phyloP scores from a whole-genome alignment of 2,888 invertebrate genomes.

The Zeuzera pyrina region DNA sequence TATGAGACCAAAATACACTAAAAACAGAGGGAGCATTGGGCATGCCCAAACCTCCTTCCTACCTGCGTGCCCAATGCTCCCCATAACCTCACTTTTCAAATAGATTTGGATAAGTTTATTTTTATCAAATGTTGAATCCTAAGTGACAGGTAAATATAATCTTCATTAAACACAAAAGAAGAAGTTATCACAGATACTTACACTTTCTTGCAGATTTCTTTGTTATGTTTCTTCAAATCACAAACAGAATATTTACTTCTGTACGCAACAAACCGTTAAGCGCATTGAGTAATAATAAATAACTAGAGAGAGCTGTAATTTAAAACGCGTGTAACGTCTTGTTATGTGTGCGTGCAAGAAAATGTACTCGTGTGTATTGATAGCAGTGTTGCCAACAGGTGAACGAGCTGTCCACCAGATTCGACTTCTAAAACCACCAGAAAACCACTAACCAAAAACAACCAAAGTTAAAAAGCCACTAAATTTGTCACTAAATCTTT shows the following conservation, averaged over 20 bases:
- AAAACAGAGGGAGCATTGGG: constrained; percentile 11
- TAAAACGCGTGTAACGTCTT: too few species aligned
- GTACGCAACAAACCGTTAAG: constrained; percentile 2
- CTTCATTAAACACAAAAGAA: constrained; percentile 7
- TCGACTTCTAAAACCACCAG: too few species aligned
- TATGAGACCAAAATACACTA: constrained; percentile 8
- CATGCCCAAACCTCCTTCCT: constrained; percentile 15
- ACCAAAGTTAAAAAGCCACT: too few species aligned
- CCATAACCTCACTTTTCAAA: constrained; percentile 9
- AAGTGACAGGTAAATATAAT: constrained; percentile 8
- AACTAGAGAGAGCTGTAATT: too few species aligned
- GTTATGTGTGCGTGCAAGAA: too few species aligned
- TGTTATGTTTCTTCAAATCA: constrained; percentile 5
- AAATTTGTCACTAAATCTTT: too few species aligned
- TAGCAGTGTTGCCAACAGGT: too few species aligned
- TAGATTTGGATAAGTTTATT: constrained; percentile 9
- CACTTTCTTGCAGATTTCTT: constrained; percentile 5
- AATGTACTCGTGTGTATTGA: too few species aligned
- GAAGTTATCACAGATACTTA: constrained; percentile 4
- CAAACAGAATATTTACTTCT: constrained; percentile 8
- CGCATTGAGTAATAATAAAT: too few species aligned
- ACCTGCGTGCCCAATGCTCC: constrained; percentile 10
- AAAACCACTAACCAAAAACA: too few species aligned
- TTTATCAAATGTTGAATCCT: constrained; percentile 7
- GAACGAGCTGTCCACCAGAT: too few species aligned